Conservation (phyloP, 2,888 invertebrate genomes). For the Heliconius sara region DNA sequence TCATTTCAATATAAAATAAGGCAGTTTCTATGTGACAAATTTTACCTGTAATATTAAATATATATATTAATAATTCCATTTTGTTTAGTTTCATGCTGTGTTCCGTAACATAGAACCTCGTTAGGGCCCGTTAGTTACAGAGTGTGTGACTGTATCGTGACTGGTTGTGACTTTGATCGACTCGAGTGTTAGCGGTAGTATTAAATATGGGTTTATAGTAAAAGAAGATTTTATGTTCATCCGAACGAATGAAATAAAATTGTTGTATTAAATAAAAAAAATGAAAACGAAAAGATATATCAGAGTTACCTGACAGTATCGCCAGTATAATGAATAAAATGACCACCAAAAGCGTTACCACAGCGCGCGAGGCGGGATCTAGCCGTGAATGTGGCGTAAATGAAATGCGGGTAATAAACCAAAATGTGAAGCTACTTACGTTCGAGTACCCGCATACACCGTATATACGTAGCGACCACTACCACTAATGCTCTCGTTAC, state of each 20-base stretch:
- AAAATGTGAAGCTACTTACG: slow-evolving; percentile 24
- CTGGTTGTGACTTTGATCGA: too few species aligned
- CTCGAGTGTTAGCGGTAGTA: too few species aligned
- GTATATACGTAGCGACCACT: slow-evolving; percentile 7
- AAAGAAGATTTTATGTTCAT: too few species aligned
- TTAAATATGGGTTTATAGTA: too few species aligned
- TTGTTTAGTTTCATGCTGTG: too few species aligned
- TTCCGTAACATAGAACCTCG: too few species aligned
- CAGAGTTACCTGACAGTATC: background rate
- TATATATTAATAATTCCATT: too few species aligned
- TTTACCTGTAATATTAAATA: background rate
- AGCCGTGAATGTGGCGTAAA: slow-evolving; percentile 26
- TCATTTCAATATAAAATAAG: slow-evolving; percentile 2
- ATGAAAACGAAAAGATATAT: background rate
- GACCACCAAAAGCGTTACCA: slow-evolving; percentile 22
- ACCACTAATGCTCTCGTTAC: slow-evolving; percentile 29
- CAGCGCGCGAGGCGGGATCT: slow-evolving; percentile 20
- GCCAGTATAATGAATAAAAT: slow-evolving; percentile 5
- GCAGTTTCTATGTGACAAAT: background rate
- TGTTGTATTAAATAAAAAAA: too few species aligned
- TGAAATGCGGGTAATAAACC: slow-evolving; percentile 25
- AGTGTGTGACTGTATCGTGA: too few species aligned
- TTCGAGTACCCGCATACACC: slow-evolving; percentile 14
- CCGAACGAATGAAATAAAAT: too few species aligned
- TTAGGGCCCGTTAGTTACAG: too few species aligned